A percentile compares a stretch with the other conserved stretches of the same genome.
These are phyloP conservation scores for Episyrphus balteatus DNA, from an alignment of 1,140 invertebrate genomes.

Conservation along the genomic window DNA sequence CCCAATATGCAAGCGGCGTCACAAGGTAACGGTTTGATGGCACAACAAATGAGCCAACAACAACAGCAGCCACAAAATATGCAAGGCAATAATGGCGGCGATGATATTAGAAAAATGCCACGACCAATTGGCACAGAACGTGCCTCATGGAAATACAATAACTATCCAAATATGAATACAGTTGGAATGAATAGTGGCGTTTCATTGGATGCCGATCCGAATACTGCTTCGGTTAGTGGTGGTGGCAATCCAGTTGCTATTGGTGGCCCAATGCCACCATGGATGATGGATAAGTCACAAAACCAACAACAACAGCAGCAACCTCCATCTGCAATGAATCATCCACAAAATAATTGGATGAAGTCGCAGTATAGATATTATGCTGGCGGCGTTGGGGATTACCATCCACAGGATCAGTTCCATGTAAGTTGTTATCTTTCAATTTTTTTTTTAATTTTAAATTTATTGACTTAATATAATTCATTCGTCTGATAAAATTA, in stretches of 20 bases:
- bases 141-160: conserved; percentile 49
- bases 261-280: conserved; percentile 2
- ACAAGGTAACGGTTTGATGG: conserved; percentile 32
- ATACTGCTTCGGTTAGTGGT: conserved; percentile 7
- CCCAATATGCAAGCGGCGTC: conserved; percentile 22
- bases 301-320: conserved; percentile 20
- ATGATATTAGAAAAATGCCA: conserved; percentile 60
- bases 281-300: conserved; percentile 13
- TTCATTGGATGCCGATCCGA: conserved; percentile 15
- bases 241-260: conserved; percentile 1
- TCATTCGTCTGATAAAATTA: no score
- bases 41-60: conserved; percentile 21
- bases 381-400: conserved; percentile 8
- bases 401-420: conserved; percentile 29
- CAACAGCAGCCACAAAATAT: conserved; percentile 12
- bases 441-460: no score
- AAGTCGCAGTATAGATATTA: conserved; percentile 20
- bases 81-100: conserved; percentile 30
- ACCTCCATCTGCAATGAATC: conserved; percentile 6
- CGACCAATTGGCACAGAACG: conserved; percentile 67
- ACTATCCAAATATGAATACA: conserved; percentile 17
- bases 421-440: conserved; percentile 18
- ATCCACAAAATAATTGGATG: conserved; percentile 14
- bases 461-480: no score
- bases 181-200: conserved; percentile 6